Percentiles rank a stretch among this genome's conserved stretches.
Conservation (phyloP, 2,113 vertebrate genomes). For the Zapornia atra region DNA sequence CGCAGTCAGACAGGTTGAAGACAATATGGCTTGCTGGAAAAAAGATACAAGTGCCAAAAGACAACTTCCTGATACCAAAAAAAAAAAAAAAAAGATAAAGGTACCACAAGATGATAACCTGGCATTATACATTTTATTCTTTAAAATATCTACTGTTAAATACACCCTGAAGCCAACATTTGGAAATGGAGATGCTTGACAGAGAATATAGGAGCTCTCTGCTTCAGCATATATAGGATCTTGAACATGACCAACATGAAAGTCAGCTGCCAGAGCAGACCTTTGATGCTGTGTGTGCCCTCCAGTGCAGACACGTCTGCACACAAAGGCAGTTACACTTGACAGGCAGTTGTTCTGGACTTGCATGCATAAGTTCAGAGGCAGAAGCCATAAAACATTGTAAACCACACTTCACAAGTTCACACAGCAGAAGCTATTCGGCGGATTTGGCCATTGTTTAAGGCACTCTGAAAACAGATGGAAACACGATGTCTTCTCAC, state of each 20-base stretch:
- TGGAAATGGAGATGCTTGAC: background rate
- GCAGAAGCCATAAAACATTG: constrained; percentile 30
- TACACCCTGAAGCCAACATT: background rate
- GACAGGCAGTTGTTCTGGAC: background rate
- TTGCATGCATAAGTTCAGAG: constrained; percentile 19
- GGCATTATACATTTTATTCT: background rate
- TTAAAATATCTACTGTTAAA: background rate
- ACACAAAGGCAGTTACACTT: background rate
- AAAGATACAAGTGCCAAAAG: background rate
- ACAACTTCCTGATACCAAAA: background rate
- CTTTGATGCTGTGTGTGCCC: background rate
- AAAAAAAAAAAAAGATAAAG: background rate
- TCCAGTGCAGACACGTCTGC: background rate
- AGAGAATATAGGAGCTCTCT: background rate
- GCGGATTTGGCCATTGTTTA: constrained; percentile 35
- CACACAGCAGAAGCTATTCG: constrained; percentile 2
- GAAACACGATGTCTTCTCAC: constrained; percentile 50
- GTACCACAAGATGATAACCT: background rate
- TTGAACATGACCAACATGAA: background rate
- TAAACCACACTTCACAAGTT: constrained; percentile 27
- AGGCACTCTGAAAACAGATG: constrained; percentile 59
- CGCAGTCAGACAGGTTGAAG: background rate
- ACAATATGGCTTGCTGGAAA: background rate
- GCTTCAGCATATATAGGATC: background rate
- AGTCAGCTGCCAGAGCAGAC: background rate